Base-by-base conservation (phyloP, 2,888 invertebrate species). In the Coleophora flavipennella region DNA sequence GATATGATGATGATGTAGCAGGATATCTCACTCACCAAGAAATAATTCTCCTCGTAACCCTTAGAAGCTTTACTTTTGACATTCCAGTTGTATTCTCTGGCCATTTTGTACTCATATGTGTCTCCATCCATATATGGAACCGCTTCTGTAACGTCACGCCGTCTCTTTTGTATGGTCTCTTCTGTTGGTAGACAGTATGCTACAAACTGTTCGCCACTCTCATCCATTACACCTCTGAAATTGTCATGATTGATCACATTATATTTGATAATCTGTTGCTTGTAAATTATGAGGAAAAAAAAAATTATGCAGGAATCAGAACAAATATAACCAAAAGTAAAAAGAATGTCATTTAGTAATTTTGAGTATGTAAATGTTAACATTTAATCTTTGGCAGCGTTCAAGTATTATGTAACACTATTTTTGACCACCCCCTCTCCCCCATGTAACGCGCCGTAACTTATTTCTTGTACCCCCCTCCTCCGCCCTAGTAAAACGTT, bases 71-170 rank as follows among this genome's bases (percentile, higher is more conserved):
- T 98, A 73, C 96, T 98, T 76, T 99, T 98, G 13, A 99, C 98
- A 65, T 97, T 98, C 99, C 99, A 99, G 68, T 97, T 98, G 72
- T 99, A 99, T 67, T 99, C 99, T 46, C 99, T 88, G 0, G 97
- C 96, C 91, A 99, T 94, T 73, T 94, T 93, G 64, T 99, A 99
- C 57, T 99, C 97, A 62, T 99, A 99, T 39, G 94, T 94, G 50
- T 95, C 93, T 1, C 92, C 96, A 33, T 96, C 96, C 63, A 91
- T 90, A 67, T 95, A 97, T 0, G 94, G 90, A 12, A 93, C 84
- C 25, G 85, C 88, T 35, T 91, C 91, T 0, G 88, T 86, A 36
- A 92, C 88, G 62, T 99, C 98, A 32, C 91, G 87, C 40, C 94
- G 90, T 25, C 98, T 88, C 77, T 99, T 98, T 50, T 90, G 89